Evolutionary conservation across 2,113 vertebrate genomes (phyloP), one percentile per base, ranked within the genome.

Genomic region (Lophura nycthemera): DNA sequence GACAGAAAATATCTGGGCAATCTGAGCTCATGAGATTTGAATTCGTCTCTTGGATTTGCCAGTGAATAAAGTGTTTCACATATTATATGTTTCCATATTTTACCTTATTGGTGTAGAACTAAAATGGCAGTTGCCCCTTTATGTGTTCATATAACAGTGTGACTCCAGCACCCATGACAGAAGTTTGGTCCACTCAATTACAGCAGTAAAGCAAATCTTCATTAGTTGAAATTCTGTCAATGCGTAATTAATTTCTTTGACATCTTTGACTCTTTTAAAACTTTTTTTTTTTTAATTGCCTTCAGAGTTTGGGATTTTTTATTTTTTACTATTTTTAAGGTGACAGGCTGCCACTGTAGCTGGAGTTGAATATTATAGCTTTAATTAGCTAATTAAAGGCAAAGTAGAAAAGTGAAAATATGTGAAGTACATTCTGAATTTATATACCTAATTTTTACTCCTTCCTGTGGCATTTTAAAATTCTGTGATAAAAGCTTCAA

Each of bases 201-300:
- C 1, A 47, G 2, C 6, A 40, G 21, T 10, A 77, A 80, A 82
- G 7, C 1, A 86, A 54, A 77, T 50, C 0, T 64, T 40, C 18
- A 30, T 36, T 56, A 22, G 88, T 72, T 88, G 7, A 64, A 66
- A 4, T 76, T 1, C 15, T 63, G 45, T 80, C 21, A 47, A 17
- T 42, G 30, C 12, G 38, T 56, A 66, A 17, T 86, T 80, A 78
- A 8, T 63, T 71, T 86, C 3, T 74, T 73, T 9, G 36, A 3
- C 6, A 16, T 71, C 43, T 50, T 43, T 56, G 0, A 3, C 2
- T 27, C 8, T 56, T 80, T 63, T 4, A 79, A 84, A 56, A 63
- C 0, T 4, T 5, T 18, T n/a, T 20, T 36, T 22, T 8, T 8
- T 1, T n/a, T 42, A 0, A 45, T n/a, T 83, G 87, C 27, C 6